Base-by-base conservation (phyloP, 1,140 invertebrate species). In the Procambarus virginalis region DNA sequence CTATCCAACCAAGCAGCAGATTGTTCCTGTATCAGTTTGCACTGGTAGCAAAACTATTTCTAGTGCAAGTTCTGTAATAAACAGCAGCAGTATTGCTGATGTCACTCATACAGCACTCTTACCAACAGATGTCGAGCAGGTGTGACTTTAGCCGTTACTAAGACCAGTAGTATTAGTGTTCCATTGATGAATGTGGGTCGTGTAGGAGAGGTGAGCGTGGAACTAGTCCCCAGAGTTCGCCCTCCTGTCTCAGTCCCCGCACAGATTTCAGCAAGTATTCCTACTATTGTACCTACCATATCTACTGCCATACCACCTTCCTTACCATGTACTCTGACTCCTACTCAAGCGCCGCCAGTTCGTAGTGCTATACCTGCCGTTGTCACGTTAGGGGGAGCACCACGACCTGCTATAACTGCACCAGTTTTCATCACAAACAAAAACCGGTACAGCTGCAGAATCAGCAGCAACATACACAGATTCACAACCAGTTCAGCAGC, bases 201-300 rank as follows among this genome's bases (percentile, higher is more conserved):
- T 51, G 73, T 48, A 12, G 76, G 81, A 46, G 88, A 89, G n/a
- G 81, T 89, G 5, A 89, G 88, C 64, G 88, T 89, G n/a, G 88
- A 89, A 81, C 70, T 89, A 49, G 75, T 89, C 14, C 60, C 81
- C 8, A 76, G 88, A 49, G 76, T 79, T 14, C 88, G 88, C 0
- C n/a, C 88, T 14, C 34, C 88, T 3, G 51, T 89, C 14, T 51
- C 80, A 22, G 46, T 77, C n/a, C 46, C 80, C 2, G 14, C 70
- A 55, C 79, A 84, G 17, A 51, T 49, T 2, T 48, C 73, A n/a
- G 55, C n/a, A 2, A 60, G 45, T 64, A 55, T 79, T 12, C 82
- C 88, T 55, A 64, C 88, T 45, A 20, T 89, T 22, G 55, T 75
- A 10, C 64, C 86, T 70, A 76, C 73, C 6, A 86, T 86, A 49